Base-by-base conservation (phyloP, 2,113 vertebrate genomes). In the Natator depressus region DNA sequence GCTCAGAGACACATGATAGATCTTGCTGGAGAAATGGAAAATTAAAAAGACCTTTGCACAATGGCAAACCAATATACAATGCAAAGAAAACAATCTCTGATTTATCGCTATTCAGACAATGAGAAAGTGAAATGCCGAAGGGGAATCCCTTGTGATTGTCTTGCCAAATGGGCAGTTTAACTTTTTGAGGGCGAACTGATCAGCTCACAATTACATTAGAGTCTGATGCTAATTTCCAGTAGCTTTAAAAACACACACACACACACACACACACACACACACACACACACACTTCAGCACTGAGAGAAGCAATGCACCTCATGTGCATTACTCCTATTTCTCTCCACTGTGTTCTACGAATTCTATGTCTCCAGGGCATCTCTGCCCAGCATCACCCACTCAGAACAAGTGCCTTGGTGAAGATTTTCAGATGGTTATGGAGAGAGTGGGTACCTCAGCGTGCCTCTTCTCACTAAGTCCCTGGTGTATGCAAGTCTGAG, bases 1-100 rank as follows among this genome's bases (percentile, higher is more conserved):
- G 62, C n/a, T 72, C 76, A 72, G 51, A 91, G 89, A 55, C 5
- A 12, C 31, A 35, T 42, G 10, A 47, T 89, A 10, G 55, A 88
- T 80, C 62, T 87, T 55, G 2, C 22, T 65, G 46, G 62, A 62
- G 35, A 83, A 83, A 87, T 42, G 2, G 75, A 83, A 90, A 94
- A 93, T 80, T 42, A 87, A 50, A 42, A 86, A 94, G 46, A 51
- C 10, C 49, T 94, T 94, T 90, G 89, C 59, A 88, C 50, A 84
- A 49, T 13, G 42, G 83, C 1, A 10, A 50, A 22, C 49, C 20
- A 49, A 49, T 90, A 82, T 80, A 78, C 51, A 29, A 85, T n/a
- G n/a, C 19, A 46, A 90, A 94, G 83, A 91, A 57, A 76, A 59
- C 55, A 0, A 50, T 5, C 20, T 87, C 31, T 65, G 31, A 75